Base-by-base conservation (phyloP, 2,888 invertebrate genomes). In the Xestobium rufovillosum region DNA sequence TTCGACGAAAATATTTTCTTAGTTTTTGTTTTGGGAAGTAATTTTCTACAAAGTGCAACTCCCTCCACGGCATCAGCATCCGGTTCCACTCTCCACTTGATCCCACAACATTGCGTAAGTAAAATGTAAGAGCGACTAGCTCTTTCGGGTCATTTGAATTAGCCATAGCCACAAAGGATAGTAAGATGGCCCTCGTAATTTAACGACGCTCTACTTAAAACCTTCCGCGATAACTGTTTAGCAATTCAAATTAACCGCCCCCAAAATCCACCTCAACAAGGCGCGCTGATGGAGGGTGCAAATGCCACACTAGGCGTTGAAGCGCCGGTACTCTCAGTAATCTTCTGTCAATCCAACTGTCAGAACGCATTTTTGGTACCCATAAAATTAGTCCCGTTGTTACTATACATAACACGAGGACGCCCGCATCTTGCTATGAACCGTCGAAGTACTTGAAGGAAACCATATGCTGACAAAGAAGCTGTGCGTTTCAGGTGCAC, bases 181-280 rank as follows among this genome's bases (percentile, higher is more conserved):
- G 50, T 49, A 25, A 43, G 14, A 14, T 50, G 25, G n/a, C 49
- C 60, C 50, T 59, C 36, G 42, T 45, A 44, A 45, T 45, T 34
- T 29, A 41, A 19, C 13, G 48, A 49, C 3, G 55, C 47, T 26
- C 49, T 51, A 6, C 65, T 60, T 2, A 67, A 39, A 3, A 57
- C 47, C 32, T 53, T 49, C 9, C 56, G 38, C 10, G 67, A 37
- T 8, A 63, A 34, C 6, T 39, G 36, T 42, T 69, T 68, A 3
- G 65, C 23, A 4, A 59, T 31, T 6, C 58, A 50, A 8, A 66
- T 50, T 3, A 68, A 42, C 11, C 64, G 45, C 46, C 67, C 66
- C 53, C 61, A 68, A 45, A 57, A 61, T 26, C 67, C 66, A 31
- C 65, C 65, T 61, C 60, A 60, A 65, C 67, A 68, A 2, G 65